Base-by-base conservation (phyloP, 2,888 invertebrate genomes). In the Neelides folsomi region DNA sequence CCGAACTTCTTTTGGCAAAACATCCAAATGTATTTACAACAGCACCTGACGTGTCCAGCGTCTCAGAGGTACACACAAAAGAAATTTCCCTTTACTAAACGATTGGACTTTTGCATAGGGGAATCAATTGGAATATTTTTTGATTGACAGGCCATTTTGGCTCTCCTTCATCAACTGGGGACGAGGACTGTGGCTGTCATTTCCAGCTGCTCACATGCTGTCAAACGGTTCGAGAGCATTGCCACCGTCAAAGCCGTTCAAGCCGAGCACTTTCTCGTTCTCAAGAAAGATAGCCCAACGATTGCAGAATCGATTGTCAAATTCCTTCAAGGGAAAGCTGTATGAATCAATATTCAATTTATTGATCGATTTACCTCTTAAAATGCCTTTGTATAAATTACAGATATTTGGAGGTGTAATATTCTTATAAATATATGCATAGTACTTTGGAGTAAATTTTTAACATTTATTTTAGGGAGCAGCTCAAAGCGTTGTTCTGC, bases 11-110 rank as follows among this genome's bases (percentile, higher is more conserved):
- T 8, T 47, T 64, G n/a, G 51, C 59, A 35, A 64, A 58, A 41
- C 64, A 64, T 55, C 58, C 57, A 19, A 66, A 66, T 50, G 65
- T 66, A 16, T 63, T 67, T 39, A 66, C 66, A 1, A 66, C 67
- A 10, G 65, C 65, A 2, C 67, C 66, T 7, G 66, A 65, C 39
- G 62, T 67, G 47, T 62, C 62, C 52, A 64, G 66, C 44, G 64
- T 66, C 1, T 60, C 64, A 38, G 64, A 64, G 59, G 67, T 67
- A 59, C 54, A 53, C 16, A 13, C 18, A 19, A 27, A 27, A 7
- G 7, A 27, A 27, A 7, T 27, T 27, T 27, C 27, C 27, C 27
- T 7, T 27, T 27, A 7, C 27, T 27, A 27, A 27, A 27, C 7
- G 27, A 27, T 27, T 27, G 27, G 27, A 27, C 4, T 27, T 27